Evolutionary conservation across 2,797 vertebrate species (phyloP), one percentile per base, ranked within the genome.

Genomic region (Mycteria americana): DNA sequence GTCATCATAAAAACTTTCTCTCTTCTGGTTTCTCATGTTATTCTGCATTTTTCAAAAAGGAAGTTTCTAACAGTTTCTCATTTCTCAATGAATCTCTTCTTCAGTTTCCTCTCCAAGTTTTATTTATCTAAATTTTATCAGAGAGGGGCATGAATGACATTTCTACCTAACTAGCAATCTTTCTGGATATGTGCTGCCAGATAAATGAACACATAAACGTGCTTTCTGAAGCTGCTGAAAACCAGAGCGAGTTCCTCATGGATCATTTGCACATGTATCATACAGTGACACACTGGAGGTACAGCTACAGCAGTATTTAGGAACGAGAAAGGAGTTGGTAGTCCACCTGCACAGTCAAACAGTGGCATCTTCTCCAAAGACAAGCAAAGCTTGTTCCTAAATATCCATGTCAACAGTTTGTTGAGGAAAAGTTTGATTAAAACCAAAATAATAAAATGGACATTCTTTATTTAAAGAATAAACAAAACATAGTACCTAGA

Each of bases 101-200:
- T 41, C 81, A 46, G 48, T 46, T 85, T 85, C 30, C 25, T 77
- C 50, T 74, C 63, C 41, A 37, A 57, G 46, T 41, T 93, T 63
- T 85, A 72, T 95, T 96, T 95, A 89, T 90, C 95, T 95, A 93
- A 94, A 96, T 79, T 95, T 97, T 93, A 48, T 91, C 68, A 96
- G 65, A 60, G 25, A 53, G 48, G 89, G 65, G 35, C 60, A 59
- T 30, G 18, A 79, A 60, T 69, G 85, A 91, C 93, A 93, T 72
- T 92, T 94, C 62, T 69, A 94, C 78, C 43, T 73, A 62, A 70
- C 35, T 68, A 86, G 69, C 78, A 77, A 54, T n/a, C 75, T 46
- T 93, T 76, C 89, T 95, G 67, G 75, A 24, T 90, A 88, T 27
- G 7, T 67, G 73, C 87, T 94, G 57, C 77, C 85, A 73, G 48